phyloP scores from a whole-genome alignment of 1,140 invertebrate genomes.

The Euura lappo region DNA sequence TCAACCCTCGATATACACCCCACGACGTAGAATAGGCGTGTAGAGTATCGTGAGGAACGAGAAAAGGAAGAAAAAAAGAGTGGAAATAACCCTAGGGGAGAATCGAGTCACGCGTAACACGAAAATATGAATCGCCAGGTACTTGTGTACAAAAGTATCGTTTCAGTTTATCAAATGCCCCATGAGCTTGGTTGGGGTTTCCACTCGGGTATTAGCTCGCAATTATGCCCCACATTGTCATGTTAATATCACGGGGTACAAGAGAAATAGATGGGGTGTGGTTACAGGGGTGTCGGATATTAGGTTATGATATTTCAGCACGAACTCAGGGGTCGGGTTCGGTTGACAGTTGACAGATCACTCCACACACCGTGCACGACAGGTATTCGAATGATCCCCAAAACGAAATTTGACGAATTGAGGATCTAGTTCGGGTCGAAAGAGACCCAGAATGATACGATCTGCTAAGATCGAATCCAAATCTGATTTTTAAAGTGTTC shows the following conservation, averaged over 20 bases:
- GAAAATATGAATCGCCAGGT: conserved; percentile 10
- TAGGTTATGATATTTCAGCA: conserved; percentile 61
- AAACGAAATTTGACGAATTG: too few species aligned
- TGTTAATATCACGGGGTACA: conserved; percentile 45
- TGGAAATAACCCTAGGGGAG: neutral
- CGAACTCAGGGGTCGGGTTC: conserved; percentile 44
- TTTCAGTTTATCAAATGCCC: conserved; percentile 4
- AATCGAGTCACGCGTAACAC: neutral
- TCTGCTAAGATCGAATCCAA: too few species aligned
- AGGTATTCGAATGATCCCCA: neutral
- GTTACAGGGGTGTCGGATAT: conserved; percentile 34
- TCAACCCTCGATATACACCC: neutral
- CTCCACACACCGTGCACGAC: conserved; percentile 23
- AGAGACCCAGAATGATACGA: too few species aligned
- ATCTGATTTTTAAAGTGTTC: too few species aligned
- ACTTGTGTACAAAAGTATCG: neutral
- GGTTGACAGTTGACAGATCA: conserved; percentile 57
- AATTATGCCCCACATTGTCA: conserved; percentile 59
- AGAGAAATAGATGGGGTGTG: neutral
- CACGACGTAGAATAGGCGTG: too few species aligned
- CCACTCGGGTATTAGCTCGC: conserved; percentile 50
- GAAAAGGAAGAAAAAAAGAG: too few species aligned
- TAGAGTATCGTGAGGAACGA: too few species aligned
- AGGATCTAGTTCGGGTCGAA: too few species aligned
- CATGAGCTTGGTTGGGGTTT: conserved; percentile 16